Conservation (phyloP, 92 coral and sea anemone species). For the Paramuricea clavata region DNA sequence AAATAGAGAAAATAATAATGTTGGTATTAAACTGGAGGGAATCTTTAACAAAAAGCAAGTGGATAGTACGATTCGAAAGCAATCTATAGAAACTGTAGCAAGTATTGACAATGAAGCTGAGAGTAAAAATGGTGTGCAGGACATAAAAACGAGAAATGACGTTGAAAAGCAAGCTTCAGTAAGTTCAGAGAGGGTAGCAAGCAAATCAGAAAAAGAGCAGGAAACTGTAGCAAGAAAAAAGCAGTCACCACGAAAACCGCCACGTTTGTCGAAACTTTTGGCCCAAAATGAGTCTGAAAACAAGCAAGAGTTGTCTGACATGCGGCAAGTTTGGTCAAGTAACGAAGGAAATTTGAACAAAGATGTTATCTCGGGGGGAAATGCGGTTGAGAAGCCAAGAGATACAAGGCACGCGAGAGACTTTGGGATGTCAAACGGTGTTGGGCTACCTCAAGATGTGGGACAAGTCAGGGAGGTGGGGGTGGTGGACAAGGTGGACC, state of each 20-base stretch:
- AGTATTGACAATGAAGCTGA: neutral
- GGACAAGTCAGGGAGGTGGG: neutral
- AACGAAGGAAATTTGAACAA: neutral
- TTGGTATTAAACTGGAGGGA: neutral
- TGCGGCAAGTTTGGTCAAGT: neutral
- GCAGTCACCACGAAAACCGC: neutral
- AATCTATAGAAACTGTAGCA: neutral
- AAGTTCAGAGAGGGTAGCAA: too few relatives aligned
- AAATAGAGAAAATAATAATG: neutral
- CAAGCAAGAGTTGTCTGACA: neutral
- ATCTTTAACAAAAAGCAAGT: neutral
- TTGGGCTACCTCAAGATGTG: neutral
- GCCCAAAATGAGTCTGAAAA: neutral
- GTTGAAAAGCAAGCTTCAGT: too few relatives aligned
- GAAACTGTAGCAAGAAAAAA: neutral
- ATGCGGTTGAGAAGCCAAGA: neutral
- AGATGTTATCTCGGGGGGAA: neutral
- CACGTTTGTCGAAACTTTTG: slow-evolving; percentile 1
- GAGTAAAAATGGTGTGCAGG: neutral
- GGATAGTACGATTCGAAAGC: neutral
- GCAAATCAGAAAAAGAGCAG: neutral
- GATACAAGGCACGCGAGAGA: neutral
- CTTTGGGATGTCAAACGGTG: neutral
- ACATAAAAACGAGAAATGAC: neutral
- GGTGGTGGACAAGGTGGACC: neutral